Evolutionary conservation across 2,888 invertebrate species (phyloP).

Genomic region (Spialia ferax): DNA sequence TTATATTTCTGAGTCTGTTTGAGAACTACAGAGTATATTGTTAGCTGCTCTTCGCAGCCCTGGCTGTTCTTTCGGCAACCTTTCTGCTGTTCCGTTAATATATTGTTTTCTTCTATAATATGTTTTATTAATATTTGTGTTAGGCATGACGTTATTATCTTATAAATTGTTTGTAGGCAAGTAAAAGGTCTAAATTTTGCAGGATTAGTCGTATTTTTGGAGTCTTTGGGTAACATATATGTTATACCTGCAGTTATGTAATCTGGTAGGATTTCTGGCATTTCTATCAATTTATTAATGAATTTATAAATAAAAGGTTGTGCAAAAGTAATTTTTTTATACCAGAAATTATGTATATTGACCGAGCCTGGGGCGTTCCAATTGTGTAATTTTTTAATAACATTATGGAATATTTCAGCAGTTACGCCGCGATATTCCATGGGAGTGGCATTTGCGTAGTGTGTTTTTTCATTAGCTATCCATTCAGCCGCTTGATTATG

Average conservation of each 20-base stretch:
- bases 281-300: conserved; percentile 22
- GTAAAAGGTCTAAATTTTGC: conserved; percentile 51
- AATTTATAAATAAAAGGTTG: conserved; percentile 6
- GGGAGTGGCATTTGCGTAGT: neutral
- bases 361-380: too few relatives aligned
- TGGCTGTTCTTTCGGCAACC: conserved; percentile 44
- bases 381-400: conserved; percentile 9
- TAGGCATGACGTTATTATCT: conserved; percentile 47
- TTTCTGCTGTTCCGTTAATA: conserved; percentile 29
- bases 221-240: conserved; percentile 46
- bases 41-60: conserved; percentile 46
- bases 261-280: neutral
- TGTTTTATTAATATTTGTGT: conserved; percentile 44
- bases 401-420: neutral
- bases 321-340: conserved; percentile 27
- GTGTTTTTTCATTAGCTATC: conserved; percentile 6
- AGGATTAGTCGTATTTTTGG: conserved; percentile 38
- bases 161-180: conserved; percentile 50
- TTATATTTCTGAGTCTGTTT: conserved; percentile 41
- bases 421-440: neutral
- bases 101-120: conserved; percentile 35
- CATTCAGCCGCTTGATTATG: neutral
- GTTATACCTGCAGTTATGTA: conserved; percentile 44
- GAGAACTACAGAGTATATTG: conserved; percentile 41
- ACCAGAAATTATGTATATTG: conserved; percentile 38